A percentile compares a stretch with the other conserved stretches of the same genome.
These are phyloP conservation scores for Flabesymbios commensalis DNA, from an alignment of 2,888 invertebrate species.

Conservation along the genomic window DNA sequence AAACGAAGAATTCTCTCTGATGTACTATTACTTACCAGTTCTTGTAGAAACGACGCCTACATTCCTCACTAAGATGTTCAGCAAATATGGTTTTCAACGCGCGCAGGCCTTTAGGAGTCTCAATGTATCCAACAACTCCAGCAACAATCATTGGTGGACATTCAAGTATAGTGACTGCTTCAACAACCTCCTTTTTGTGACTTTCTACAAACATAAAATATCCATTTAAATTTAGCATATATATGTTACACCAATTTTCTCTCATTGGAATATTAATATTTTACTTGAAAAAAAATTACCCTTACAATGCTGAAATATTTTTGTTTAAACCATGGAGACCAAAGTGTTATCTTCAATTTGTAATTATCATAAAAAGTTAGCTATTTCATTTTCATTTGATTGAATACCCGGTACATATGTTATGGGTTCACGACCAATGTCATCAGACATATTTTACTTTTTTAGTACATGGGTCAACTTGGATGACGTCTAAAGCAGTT, in stretches of 20 bases:
- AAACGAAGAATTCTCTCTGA: too few relatives aligned
- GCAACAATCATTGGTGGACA: conserved; percentile 98
- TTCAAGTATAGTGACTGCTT: conserved; percentile 97
- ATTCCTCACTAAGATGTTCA: conserved; percentile 98
- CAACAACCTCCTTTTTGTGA: conserved; percentile 99
- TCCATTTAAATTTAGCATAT: too few relatives aligned
- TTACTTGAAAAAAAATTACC: not conserved
- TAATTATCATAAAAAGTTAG: too few relatives aligned
- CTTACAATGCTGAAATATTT: too few relatives aligned
- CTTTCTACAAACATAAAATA: conserved; percentile 77
- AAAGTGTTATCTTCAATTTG: too few relatives aligned
- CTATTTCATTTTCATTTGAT: too few relatives aligned
- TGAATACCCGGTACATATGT: too few relatives aligned
- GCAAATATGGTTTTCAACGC: conserved; percentile 97
- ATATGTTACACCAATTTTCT: not conserved
- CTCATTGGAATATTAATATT: not conserved
- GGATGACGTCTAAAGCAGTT: too few relatives aligned
- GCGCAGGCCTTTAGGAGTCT: conserved; percentile 95
- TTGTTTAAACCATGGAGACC: too few relatives aligned
- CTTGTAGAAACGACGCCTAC: conserved; percentile 98
- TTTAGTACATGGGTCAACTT: too few relatives aligned
- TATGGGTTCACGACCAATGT: too few relatives aligned
- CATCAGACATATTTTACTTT: too few relatives aligned
- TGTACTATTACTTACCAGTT: conserved; percentile 94
- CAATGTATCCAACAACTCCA: conserved; percentile 97